Conservation (phyloP, 2,888 invertebrate species). For the Celastrina argiolus region DNA sequence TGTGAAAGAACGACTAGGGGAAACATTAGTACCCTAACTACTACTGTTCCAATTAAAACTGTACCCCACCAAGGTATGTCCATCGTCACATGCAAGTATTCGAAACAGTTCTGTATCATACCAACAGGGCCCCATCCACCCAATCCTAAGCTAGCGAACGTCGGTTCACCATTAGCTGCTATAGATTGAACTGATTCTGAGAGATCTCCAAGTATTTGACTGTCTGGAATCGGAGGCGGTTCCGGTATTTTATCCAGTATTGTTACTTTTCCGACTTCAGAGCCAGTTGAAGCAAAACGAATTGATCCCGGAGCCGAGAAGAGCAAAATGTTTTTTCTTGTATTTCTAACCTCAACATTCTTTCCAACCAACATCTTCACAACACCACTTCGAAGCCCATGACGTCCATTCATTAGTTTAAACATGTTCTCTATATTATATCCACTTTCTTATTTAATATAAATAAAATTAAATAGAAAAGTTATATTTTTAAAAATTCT, state of each 20-base stretch:
- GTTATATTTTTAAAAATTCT: background rate
- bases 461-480: background rate
- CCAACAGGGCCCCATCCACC: slow-evolving; percentile 91
- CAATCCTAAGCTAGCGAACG: slow-evolving; percentile 88
- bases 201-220: slow-evolving; percentile 48
- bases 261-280: slow-evolving; percentile 49
- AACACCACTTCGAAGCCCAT: slow-evolving; percentile 59
- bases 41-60: slow-evolving; percentile 88
- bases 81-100: slow-evolving; percentile 87
- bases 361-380: slow-evolving; percentile 60
- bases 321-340: slow-evolving; percentile 54
- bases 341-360: slow-evolving; percentile 70
- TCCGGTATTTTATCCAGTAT: slow-evolving; percentile 63
- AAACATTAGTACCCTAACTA: slow-evolving; percentile 86
- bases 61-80: slow-evolving; percentile 97
- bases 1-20: slow-evolving; percentile 91
- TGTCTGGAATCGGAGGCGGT: slow-evolving; percentile 66
- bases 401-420: slow-evolving; percentile 57
- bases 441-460: background rate
- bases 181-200: slow-evolving; percentile 61
- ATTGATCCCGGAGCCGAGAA: slow-evolving; percentile 57
- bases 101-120: slow-evolving; percentile 87
- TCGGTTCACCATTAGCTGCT: slow-evolving; percentile 82
- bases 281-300: slow-evolving; percentile 57
- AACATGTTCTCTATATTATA: slow-evolving; percentile 49